phyloP scores from a whole-genome alignment of 2,797 vertebrate genomes.

The Pipistrellus nathusii region DNA sequence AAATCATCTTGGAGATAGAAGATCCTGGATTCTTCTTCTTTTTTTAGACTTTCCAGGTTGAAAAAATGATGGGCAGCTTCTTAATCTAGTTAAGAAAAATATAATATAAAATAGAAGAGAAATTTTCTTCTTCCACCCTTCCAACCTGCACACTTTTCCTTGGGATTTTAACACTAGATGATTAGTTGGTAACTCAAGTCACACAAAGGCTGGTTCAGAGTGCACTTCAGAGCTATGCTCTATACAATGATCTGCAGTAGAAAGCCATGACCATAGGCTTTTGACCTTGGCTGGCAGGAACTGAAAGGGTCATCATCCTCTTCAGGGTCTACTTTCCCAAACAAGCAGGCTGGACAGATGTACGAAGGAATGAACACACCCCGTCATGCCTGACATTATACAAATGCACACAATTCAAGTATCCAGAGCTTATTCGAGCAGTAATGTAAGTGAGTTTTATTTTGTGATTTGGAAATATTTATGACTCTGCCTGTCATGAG shows the following conservation, averaged over 20 bases:
- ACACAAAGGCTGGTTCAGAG: neutral
- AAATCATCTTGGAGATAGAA: slow-evolving; percentile 5
- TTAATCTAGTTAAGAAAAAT: slow-evolving; percentile 47
- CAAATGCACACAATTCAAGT: neutral
- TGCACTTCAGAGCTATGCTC: neutral
- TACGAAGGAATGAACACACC: neutral
- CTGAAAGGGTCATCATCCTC: neutral
- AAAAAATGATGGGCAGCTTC: neutral
- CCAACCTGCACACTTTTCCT: neutral
- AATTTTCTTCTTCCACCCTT: neutral
- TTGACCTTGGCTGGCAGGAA: neutral
- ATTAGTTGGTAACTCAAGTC: neutral
- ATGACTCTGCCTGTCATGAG: neutral
- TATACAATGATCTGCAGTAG: neutral
- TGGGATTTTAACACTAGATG: neutral
- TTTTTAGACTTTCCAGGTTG: neutral
- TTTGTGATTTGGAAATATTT: neutral
- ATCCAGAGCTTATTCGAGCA: neutral
- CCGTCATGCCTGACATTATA: neutral
- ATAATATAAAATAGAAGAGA: slow-evolving; percentile 3
- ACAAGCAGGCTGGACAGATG: neutral
- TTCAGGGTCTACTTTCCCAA: neutral
- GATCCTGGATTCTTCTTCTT: neutral
- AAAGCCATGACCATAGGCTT: neutral
- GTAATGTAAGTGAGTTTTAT: neutral